Conservation (phyloP, 2,888 invertebrate genomes). For the Leptarthrus brevirostris region DNA sequence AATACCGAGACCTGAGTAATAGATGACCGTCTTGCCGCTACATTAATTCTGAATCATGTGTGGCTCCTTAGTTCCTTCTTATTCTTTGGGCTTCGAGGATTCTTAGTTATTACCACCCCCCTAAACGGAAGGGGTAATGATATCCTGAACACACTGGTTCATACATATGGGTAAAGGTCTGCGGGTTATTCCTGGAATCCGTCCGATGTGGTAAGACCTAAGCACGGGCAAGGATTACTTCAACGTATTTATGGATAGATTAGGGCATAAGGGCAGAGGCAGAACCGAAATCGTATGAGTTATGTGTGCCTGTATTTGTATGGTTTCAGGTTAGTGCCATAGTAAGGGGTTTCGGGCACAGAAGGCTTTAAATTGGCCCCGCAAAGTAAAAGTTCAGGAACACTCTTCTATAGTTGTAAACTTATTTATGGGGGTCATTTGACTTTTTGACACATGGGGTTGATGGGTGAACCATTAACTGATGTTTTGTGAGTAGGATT, state of each 20-base stretch:
- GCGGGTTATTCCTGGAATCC: slow-evolving; percentile 46
- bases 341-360: slow-evolving; percentile 14
- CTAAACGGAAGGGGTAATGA: slow-evolving; percentile 16
- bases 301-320: slow-evolving; percentile 42
- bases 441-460: slow-evolving; percentile 53
- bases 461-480: slow-evolving; percentile 46
- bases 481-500: slow-evolving; percentile 44
- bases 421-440: slow-evolving; percentile 54
- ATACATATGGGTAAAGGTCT: slow-evolving; percentile 31
- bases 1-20: slow-evolving; percentile 48
- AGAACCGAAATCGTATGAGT: slow-evolving; percentile 42
- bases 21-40: slow-evolving; percentile 55
- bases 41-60: slow-evolving; percentile 55
- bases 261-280: slow-evolving; percentile 14
- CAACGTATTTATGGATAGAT: slow-evolving; percentile 46
- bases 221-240: slow-evolving; percentile 47
- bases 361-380: slow-evolving; percentile 47
- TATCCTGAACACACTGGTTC: not conserved
- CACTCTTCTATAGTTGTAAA: slow-evolving; percentile 49
- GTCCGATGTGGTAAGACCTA: slow-evolving; percentile 32
- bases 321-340: not conserved
- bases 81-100: slow-evolving; percentile 51
- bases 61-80: slow-evolving; percentile 51
- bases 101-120: slow-evolving; percentile 50
- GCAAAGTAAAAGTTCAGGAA: slow-evolving; percentile 52